Evolutionary conservation across 1,140 invertebrate genomes (phyloP).

Genomic region (Brachionus rubens): DNA sequence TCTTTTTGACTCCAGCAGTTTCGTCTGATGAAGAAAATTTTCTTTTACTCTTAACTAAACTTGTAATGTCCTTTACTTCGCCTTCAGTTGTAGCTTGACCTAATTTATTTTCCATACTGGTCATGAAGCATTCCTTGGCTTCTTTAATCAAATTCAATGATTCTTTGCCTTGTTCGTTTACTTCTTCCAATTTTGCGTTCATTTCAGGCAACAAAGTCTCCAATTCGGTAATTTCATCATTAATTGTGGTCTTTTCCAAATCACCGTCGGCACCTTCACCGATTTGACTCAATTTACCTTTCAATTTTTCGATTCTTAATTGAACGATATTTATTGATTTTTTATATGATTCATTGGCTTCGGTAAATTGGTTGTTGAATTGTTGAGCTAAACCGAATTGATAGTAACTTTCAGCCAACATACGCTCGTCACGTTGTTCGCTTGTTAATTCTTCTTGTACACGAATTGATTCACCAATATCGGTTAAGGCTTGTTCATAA

Average conservation of each 20-base stretch:
- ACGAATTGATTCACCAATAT: slow-evolving; percentile 27
- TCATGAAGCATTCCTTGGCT: slow-evolving; percentile 42
- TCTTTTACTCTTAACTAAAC: slow-evolving; percentile 41
- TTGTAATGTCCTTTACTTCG: slow-evolving; percentile 36
- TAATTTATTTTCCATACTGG: neutral
- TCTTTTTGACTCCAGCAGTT: slow-evolving; percentile 20
- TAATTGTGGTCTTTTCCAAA: slow-evolving; percentile 38
- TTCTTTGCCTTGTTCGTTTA: slow-evolving; percentile 35
- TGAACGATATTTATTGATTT: slow-evolving; percentile 43
- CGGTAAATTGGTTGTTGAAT: slow-evolving; percentile 28
- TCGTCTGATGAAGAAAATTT: slow-evolving; percentile 31
- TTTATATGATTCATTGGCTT: slow-evolving; percentile 39
- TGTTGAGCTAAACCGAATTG: slow-evolving; percentile 37
- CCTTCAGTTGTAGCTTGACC: slow-evolving; percentile 12
- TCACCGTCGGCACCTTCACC: slow-evolving; percentile 33
- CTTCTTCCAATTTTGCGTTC: slow-evolving; percentile 36
- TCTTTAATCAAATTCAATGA: slow-evolving; percentile 41
- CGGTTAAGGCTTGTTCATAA: slow-evolving; percentile 22
- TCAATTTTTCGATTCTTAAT: slow-evolving; percentile 44
- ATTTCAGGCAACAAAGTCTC: slow-evolving; percentile 41
- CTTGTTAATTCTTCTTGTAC: slow-evolving; percentile 15
- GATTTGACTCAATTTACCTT: slow-evolving; percentile 5
- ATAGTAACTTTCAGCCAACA: slow-evolving; percentile 31
- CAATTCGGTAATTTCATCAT: slow-evolving; percentile 34
- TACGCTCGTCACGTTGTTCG: slow-evolving; percentile 32